Percentiles rank a stretch among this genome's conserved stretches.
Evolutionary conservation across 2,888 invertebrate species (phyloP).

Genomic region (Nephrotoma appendiculata): DNA sequence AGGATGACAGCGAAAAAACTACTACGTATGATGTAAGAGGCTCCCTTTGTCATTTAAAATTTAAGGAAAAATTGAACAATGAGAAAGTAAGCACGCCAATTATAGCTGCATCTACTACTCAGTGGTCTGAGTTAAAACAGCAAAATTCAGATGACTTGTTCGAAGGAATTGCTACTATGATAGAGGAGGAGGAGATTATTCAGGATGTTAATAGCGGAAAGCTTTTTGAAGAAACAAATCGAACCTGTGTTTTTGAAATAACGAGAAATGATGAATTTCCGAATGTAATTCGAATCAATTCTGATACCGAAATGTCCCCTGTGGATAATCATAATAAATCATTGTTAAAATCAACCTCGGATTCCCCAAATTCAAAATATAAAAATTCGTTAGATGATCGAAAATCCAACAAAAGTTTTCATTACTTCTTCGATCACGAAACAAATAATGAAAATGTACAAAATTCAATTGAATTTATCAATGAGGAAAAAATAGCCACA

Average conservation of each 20-base stretch:
- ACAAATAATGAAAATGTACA: neutral
- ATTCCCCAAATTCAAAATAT: neutral
- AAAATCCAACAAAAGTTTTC: neutral
- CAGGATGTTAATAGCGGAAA: neutral
- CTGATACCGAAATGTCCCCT: neutral
- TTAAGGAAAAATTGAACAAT: neutral
- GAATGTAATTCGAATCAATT: conserved; percentile 1
- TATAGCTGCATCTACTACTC: neutral
- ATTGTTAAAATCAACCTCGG: neutral
- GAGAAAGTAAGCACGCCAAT: neutral
- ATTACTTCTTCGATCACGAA: neutral
- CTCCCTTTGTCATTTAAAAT: neutral
- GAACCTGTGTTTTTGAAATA: neutral
- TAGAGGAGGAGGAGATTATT: neutral
- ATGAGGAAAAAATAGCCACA: neutral
- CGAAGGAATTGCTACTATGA: neutral
- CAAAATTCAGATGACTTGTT: neutral
- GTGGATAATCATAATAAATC: neutral
- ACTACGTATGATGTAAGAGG: neutral
- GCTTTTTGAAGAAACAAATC: neutral
- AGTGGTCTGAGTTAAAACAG: neutral
- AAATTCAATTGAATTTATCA: neutral
- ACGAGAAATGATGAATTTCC: neutral
- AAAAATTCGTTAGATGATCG: neutral
- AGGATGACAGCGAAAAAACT: neutral